Conservation (phyloP, 2,113 vertebrate genomes). For the Cyphomyrus discorhynchus region DNA sequence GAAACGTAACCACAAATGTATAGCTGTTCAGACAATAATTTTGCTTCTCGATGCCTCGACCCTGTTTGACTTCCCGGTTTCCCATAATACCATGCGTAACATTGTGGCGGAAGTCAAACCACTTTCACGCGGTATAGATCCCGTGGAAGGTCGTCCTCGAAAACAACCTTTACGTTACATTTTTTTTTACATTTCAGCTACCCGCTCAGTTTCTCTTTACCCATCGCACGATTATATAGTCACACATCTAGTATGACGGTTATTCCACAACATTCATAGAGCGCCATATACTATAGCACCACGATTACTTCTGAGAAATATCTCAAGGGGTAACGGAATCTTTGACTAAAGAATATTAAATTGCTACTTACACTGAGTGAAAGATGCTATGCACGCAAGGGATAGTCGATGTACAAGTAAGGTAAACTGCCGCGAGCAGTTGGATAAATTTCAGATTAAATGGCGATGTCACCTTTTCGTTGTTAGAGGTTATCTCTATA, state of each 20-base stretch:
- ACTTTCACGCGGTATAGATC: not conserved
- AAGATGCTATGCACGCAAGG: not conserved
- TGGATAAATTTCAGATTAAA: not conserved
- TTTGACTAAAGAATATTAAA: not conserved
- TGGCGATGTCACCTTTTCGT: not conserved
- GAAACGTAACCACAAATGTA: not conserved
- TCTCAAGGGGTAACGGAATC: not conserved
- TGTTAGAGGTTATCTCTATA: not conserved
- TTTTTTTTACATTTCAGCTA: not conserved
- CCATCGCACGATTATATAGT: not conserved
- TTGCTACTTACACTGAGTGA: conserved; percentile 8
- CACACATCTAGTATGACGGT: not conserved
- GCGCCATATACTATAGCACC: not conserved
- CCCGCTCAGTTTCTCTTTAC: not conserved
- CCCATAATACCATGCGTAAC: conserved; percentile 6
- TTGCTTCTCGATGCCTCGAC: not conserved
- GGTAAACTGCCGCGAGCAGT: not conserved
- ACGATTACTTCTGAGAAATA: not conserved
- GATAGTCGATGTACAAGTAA: not conserved
- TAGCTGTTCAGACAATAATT: not conserved
- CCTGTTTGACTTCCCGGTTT: not conserved
- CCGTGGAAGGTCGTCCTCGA: not conserved
- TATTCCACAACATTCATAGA: not conserved
- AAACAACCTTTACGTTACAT: not conserved
- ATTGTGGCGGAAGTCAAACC: not conserved